Conservation (phyloP, 2,797 vertebrate species). For the Thunnus albacares region DNA sequence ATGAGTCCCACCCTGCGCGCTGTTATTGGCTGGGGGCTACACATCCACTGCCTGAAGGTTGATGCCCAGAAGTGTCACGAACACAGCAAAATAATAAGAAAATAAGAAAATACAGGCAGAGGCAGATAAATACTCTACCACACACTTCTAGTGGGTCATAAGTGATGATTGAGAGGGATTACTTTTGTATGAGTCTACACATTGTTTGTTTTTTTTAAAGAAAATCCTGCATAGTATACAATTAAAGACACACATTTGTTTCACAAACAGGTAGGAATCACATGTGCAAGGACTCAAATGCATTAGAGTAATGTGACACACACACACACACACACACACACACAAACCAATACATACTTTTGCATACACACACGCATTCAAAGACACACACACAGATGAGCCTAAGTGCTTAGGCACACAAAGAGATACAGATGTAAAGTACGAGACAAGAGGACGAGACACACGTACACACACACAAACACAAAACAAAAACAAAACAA, state of each 20-base stretch:
- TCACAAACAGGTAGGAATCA: slow-evolving; percentile 23
- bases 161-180: too few species aligned
- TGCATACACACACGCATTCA: background rate
- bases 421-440: background rate
- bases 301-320: slow-evolving; percentile 8
- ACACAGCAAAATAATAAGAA: too few species aligned
- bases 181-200: too few species aligned
- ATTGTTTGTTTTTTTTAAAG: too few species aligned
- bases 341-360: background rate
- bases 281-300: background rate
- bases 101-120: too few species aligned
- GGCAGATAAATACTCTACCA: too few species aligned
- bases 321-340: background rate
- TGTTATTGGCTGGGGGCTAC: too few species aligned
- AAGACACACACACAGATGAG: background rate
- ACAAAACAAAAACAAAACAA: slow-evolving; percentile 9
- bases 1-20: too few species aligned
- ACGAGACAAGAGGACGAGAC: slow-evolving; percentile 1
- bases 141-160: too few species aligned
- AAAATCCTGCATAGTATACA: too few species aligned
- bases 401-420: background rate
- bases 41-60: too few species aligned
- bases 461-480: slow-evolving; percentile 14
- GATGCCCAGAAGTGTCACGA: too few species aligned
- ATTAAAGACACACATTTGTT: slow-evolving; percentile 8